A percentile compares a stretch with the other conserved stretches of the same genome.
phyloP scores from a whole-genome alignment of 2,113 vertebrate species.

The Mesoclemmys tuberculata region DNA sequence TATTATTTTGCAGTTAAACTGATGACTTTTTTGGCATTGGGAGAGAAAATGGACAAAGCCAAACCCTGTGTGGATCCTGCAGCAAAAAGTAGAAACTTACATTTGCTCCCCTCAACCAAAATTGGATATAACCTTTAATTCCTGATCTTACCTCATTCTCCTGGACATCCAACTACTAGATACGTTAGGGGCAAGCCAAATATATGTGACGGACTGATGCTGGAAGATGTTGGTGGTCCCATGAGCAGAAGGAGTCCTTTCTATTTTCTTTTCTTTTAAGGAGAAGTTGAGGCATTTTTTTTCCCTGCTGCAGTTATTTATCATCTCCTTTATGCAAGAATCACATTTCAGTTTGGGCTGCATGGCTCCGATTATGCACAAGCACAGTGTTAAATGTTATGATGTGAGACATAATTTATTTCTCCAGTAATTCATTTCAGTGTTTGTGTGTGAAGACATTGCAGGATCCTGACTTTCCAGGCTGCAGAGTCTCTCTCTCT shows the following conservation, averaged over 20 bases:
- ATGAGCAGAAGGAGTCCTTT: background rate
- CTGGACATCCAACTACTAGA: background rate
- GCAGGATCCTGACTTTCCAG: slow-evolving; percentile 75
- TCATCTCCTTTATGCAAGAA: slow-evolving; percentile 68
- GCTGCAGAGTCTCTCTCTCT: slow-evolving; percentile 82
- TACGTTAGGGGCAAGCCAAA: background rate
- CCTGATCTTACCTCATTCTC: background rate
- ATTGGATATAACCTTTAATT: background rate
- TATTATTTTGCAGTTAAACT: slow-evolving; percentile 19
- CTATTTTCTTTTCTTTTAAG: slow-evolving; percentile 33
- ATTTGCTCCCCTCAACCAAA: background rate
- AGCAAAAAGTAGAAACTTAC: background rate
- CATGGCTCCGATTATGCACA: slow-evolving; percentile 65
- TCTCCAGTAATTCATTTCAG: slow-evolving; percentile 78
- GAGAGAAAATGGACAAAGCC: background rate
- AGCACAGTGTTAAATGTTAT: slow-evolving; percentile 76
- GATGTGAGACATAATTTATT: slow-evolving; percentile 77
- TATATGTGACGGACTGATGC: background rate
- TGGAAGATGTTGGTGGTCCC: background rate
- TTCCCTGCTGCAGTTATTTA: slow-evolving; percentile 59
- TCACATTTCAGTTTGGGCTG: slow-evolving; percentile 65
- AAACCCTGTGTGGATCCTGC: background rate
- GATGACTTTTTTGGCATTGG: background rate
- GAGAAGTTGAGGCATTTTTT: slow-evolving; percentile 16
- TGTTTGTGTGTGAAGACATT: slow-evolving; percentile 69